Conservation (phyloP, 2,113 vertebrate genomes). For the Bambusicola thoracicus region DNA sequence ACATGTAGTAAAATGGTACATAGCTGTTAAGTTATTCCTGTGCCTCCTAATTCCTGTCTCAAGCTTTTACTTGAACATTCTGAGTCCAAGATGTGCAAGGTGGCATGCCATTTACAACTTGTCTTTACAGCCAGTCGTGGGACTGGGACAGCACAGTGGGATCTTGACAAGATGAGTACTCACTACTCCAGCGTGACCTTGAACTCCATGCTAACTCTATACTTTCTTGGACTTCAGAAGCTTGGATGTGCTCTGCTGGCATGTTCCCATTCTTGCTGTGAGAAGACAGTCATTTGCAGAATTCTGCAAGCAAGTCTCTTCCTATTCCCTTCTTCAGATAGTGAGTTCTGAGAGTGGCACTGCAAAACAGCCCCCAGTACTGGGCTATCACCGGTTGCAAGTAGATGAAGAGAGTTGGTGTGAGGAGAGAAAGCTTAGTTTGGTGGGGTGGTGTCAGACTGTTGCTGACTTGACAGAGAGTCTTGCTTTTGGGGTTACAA, state of each 20-base stretch:
- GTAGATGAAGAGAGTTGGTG: neutral
- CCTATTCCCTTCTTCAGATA: neutral
- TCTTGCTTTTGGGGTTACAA: neutral
- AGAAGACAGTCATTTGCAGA: neutral
- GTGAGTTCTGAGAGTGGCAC: neutral
- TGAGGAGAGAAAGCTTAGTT: neutral
- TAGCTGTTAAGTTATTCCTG: conserved; percentile 38
- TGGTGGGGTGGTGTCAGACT: neutral
- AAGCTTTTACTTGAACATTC: conserved; percentile 27
- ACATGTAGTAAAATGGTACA: conserved; percentile 39
- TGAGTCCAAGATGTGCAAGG: neutral
- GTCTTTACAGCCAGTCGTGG: neutral
- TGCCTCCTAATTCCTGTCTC: conserved; percentile 45
- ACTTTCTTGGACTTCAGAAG: neutral
- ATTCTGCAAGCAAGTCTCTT: neutral
- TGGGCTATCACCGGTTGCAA: neutral
- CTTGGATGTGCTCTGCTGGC: neutral
- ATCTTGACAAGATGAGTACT: neutral
- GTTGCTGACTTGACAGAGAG: neutral
- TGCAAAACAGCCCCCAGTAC: neutral
- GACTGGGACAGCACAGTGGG: neutral
- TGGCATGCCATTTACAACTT: neutral
- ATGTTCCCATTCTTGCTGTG: neutral
- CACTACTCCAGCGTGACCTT: neutral
- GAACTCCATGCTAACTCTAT: neutral